Evolutionary conservation across 2,113 vertebrate species (phyloP).

Genomic region (Malurus melanocephalus): DNA sequence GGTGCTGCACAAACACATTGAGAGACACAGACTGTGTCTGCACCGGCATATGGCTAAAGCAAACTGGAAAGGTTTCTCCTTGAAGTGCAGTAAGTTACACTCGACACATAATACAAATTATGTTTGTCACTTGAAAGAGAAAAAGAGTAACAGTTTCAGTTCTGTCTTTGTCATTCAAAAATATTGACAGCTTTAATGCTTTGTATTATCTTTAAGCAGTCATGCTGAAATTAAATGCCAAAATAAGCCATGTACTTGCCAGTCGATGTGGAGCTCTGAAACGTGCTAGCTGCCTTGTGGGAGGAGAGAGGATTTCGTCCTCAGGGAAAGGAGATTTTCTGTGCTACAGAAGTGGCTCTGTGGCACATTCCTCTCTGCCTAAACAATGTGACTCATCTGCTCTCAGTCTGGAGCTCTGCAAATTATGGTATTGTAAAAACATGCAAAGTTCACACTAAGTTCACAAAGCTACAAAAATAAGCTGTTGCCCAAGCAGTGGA

Average conservation of each 20-base stretch:
- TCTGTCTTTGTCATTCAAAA: conserved; percentile 48
- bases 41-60: background rate
- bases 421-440: conserved; percentile 58
- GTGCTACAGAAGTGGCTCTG: conserved; percentile 35
- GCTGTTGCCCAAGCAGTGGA: background rate
- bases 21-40: background rate
- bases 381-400: conserved; percentile 63
- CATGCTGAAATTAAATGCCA: conserved; percentile 55
- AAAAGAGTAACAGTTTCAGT: conserved; percentile 34
- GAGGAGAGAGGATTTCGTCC: conserved; percentile 46
- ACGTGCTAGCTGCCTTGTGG: conserved; percentile 27
- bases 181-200: conserved; percentile 40
- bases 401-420: conserved; percentile 55
- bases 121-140: conserved; percentile 33
- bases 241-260: conserved; percentile 44
- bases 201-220: conserved; percentile 47
- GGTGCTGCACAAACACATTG: background rate
- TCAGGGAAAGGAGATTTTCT: conserved; percentile 44
- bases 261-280: conserved; percentile 29
- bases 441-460: conserved; percentile 57
- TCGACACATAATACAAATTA: background rate
- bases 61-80: background rate
- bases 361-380: conserved; percentile 46
- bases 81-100: background rate
- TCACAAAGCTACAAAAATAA: conserved; percentile 58